Evolutionary conservation across 2,888 invertebrate species (phyloP).

Genomic region (Anarsia innoxiella): DNA sequence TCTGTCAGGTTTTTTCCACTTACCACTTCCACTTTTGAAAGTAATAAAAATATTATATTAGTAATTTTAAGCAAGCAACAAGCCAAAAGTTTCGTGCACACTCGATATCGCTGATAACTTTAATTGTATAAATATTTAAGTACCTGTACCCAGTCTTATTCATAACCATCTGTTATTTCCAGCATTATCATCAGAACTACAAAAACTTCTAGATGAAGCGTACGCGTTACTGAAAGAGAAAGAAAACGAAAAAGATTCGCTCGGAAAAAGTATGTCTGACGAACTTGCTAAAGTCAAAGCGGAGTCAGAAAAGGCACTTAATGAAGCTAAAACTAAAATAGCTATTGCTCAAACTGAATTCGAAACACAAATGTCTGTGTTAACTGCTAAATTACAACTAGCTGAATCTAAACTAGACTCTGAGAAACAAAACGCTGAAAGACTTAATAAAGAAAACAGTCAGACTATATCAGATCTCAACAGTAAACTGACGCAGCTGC

Average conservation of each 20-base stretch:
- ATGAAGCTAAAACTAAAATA: slow-evolving; percentile 77
- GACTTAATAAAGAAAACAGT: slow-evolving; percentile 62
- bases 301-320: slow-evolving; percentile 70
- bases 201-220: slow-evolving; percentile 68
- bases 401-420: slow-evolving; percentile 66
- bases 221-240: slow-evolving; percentile 69
- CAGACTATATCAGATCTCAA: slow-evolving; percentile 66
- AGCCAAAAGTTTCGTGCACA: too few species aligned
- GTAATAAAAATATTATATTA: too few species aligned
- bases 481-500: slow-evolving; percentile 59
- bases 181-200: slow-evolving; percentile 68
- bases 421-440: slow-evolving; percentile 65
- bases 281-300: slow-evolving; percentile 55
- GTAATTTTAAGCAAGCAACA: too few species aligned
- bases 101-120: too few species aligned
- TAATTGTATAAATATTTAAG: not conserved
- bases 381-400: slow-evolving; percentile 70
- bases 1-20: too few species aligned
- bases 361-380: slow-evolving; percentile 73
- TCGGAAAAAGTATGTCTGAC: slow-evolving; percentile 68
- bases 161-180: too few species aligned
- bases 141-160: not conserved
- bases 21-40: too few species aligned
- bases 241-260: slow-evolving; percentile 66
- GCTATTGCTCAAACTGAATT: slow-evolving; percentile 79